Evolutionary conservation across 2,888 invertebrate species (phyloP), one percentile per base, ranked within the genome.

Genomic region (Drosophila kuntzei): DNA sequence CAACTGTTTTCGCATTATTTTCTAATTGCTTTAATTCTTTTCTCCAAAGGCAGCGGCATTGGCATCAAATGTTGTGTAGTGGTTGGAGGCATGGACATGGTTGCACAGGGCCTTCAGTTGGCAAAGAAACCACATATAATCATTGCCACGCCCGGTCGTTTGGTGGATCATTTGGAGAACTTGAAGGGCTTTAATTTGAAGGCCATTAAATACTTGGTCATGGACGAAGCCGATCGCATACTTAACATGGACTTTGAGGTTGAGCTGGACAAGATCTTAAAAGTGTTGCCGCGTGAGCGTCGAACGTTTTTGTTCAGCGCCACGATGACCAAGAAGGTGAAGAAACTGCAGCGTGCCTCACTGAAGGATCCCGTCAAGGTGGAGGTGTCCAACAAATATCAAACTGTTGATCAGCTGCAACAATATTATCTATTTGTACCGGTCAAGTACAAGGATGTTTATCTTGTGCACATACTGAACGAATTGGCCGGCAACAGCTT

Each of bases 151-250:
- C 99, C 99, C 0, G 99, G 99, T 7, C 93, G 99, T 73, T 93
- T 99, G 47, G 96, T 99, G 0, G 99, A 99, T 92, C 99, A 99
- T 92, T 93, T 99, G 53, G 98, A 99, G 92, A 99, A 99, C 90
- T 98, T 99, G 0, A 99, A 99, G 93, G 99, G 99, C 20, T 99
- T 99, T 91, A 97, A 96, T 92, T 93, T 99, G 29, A 95, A 96
- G 81, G 95, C 97, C 1, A 93, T 99, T 0, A 98, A 98, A 92
- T 98, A 95, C 92, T 93, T 98, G 92, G 98, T 99, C 0, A 98
- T 99, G 98, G 99, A 99, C 87, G 99, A 99, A 94, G 99, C 99
- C 0, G 99, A 99, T 93, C 94, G 99, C 76, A 99, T 99, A 80
- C 94, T 99, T 3, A 99, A 99, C 91, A 98, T 99, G 98, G 99